A percentile compares a stretch with the other conserved stretches of the same genome.
Conservation (phyloP, 2,888 invertebrate species). For the Nephrocerus scutellatus region DNA sequence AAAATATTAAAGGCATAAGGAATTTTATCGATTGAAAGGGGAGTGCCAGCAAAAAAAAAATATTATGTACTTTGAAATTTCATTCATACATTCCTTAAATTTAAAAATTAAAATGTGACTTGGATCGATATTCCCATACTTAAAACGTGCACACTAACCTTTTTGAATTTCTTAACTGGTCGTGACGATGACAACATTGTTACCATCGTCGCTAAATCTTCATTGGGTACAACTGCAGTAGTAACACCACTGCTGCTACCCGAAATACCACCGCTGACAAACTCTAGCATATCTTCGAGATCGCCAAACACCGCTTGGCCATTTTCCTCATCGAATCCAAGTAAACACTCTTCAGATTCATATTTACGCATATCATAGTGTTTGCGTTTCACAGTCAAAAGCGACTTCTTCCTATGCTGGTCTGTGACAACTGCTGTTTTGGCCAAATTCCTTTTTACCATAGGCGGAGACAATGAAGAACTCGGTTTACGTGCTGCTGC, state of each 20-base stretch:
- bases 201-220: conserved; percentile 1
- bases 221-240: background rate
- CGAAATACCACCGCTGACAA: too few species aligned
- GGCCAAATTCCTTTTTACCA: too few species aligned
- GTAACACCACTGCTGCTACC: too few species aligned
- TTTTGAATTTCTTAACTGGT: conserved; percentile 14
- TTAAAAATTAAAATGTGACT: too few species aligned
- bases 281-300: conserved; percentile 9
- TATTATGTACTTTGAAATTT: too few species aligned
- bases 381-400: conserved; percentile 20
- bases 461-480: too few species aligned
- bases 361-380: conserved; percentile 22
- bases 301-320: conserved; percentile 24
- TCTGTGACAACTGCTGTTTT: conserved; percentile 17
- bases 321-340: conserved; percentile 27
- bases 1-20: too few species aligned
- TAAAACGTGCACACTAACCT: too few species aligned
- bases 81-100: too few species aligned
- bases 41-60: too few species aligned
- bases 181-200: background rate
- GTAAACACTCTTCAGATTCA: conserved; percentile 24
- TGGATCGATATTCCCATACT: too few species aligned
- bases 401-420: conserved; percentile 3
- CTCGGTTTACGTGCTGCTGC: background rate
- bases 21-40: too few species aligned